Conservation (phyloP, 2,113 vertebrate species). For the Catharus minimus region DNA sequence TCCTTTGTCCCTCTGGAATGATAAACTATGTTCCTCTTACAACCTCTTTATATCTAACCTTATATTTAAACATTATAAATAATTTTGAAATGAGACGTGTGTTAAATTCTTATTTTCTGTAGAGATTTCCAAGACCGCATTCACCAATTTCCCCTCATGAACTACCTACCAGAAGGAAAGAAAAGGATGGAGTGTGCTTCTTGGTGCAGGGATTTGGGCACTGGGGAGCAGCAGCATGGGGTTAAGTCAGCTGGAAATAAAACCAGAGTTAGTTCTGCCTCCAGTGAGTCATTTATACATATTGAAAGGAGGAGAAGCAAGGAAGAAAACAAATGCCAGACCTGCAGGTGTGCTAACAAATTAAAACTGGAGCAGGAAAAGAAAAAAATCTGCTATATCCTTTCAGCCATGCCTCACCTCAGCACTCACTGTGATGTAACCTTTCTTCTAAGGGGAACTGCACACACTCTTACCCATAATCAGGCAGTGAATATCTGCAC, state of each 20-base stretch:
- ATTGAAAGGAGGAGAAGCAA: background rate
- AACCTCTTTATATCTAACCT: constrained; percentile 22
- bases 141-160: background rate
- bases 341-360: constrained; percentile 57
- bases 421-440: background rate
- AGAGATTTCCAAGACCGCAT: constrained; percentile 1
- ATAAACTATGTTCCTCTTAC: constrained; percentile 15
- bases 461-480: fast-evolving
- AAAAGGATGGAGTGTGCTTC: background rate
- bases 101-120: constrained; percentile 1
- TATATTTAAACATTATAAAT: background rate
- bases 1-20: background rate
- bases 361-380: constrained; percentile 14
- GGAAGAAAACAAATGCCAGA: constrained; percentile 25
- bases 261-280: constrained; percentile 12
- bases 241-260: constrained; percentile 31
- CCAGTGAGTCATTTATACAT: constrained; percentile 2
- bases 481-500: background rate
- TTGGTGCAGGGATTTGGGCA: background rate
- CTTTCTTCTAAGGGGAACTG: background rate
- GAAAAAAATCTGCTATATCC: constrained; percentile 2
- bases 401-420: constrained; percentile 27
- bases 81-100: background rate
- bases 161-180: background rate
- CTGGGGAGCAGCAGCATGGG: background rate